Percentiles rank a stretch among this genome's conserved stretches.
Conservation (phyloP, 2,797 vertebrate species). For the Hemitrygon akajei region DNA sequence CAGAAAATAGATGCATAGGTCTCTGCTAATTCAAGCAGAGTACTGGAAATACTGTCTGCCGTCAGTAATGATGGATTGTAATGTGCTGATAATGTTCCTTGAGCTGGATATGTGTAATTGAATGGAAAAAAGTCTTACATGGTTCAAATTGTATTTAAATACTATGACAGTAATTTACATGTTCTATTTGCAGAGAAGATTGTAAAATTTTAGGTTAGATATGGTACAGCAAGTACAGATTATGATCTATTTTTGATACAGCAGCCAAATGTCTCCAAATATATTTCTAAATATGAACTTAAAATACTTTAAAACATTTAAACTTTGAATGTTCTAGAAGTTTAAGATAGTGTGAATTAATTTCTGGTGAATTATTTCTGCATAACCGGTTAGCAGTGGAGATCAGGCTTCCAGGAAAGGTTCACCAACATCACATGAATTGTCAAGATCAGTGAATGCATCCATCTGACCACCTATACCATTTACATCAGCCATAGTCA, state of each 20-base stretch:
- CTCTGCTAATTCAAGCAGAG: neutral
- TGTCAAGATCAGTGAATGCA: too few species aligned
- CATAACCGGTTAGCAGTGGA: neutral
- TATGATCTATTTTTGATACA: neutral
- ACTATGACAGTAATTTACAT: neutral
- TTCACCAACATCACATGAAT: too few species aligned
- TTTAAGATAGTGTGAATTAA: neutral
- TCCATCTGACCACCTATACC: too few species aligned
- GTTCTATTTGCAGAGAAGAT: neutral
- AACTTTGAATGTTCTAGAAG: neutral
- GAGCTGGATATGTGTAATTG: neutral
- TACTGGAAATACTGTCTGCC: neutral
- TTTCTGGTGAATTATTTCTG: neutral
- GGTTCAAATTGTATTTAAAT: slow-evolving; percentile 4
- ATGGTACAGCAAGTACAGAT: neutral
- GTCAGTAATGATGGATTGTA: neutral
- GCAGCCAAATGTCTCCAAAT: neutral
- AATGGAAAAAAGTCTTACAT: neutral
- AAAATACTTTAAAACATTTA: neutral
- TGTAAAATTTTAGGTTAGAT: neutral
- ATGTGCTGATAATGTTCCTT: slow-evolving; percentile 1
- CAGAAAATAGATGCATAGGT: neutral
- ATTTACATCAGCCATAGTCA: too few species aligned
- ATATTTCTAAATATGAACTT: neutral
- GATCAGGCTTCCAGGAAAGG: too few species aligned